Percentiles rank a stretch among this genome's conserved stretches.
Conservation (phyloP, 2,797 vertebrate species). For the Lacerta agilis region DNA sequence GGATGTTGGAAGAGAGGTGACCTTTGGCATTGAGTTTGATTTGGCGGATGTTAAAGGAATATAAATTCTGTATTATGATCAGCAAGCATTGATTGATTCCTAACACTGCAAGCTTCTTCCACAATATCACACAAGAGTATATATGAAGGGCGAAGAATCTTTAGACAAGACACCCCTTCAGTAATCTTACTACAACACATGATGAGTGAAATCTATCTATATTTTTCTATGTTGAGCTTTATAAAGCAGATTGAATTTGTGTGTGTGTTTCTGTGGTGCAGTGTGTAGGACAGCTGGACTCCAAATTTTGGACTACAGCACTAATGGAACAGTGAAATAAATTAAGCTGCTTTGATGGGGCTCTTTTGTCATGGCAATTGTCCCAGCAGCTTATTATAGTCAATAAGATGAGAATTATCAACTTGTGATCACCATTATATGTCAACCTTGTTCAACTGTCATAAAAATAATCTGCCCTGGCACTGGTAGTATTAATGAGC, state of each 20-base stretch:
- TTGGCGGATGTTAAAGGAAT: no score
- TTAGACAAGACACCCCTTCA: neutral
- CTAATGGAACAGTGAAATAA: neutral
- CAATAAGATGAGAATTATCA: neutral
- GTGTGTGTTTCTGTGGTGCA: neutral
- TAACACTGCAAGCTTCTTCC: no score
- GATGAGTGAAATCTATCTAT: neutral
- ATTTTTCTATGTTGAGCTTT: neutral
- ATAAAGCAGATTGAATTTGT: neutral
- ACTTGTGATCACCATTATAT: neutral
- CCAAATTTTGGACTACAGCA: neutral
- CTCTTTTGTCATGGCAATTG: neutral
- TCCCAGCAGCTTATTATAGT: neutral
- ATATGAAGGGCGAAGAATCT: neutral
- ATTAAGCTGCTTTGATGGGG: neutral
- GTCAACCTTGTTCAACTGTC: neutral
- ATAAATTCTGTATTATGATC: no score
- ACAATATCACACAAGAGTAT: neutral
- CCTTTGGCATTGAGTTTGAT: no score
- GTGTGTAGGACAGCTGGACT: neutral
- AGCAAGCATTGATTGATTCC: no score
- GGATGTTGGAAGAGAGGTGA: no score
- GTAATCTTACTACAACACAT: neutral
- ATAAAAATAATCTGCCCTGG: neutral
- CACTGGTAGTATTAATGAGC: neutral